Evolutionary conservation across 2,888 invertebrate species (phyloP), one percentile per base, ranked within the genome.

Genomic region (Eudemis profundana): DNA sequence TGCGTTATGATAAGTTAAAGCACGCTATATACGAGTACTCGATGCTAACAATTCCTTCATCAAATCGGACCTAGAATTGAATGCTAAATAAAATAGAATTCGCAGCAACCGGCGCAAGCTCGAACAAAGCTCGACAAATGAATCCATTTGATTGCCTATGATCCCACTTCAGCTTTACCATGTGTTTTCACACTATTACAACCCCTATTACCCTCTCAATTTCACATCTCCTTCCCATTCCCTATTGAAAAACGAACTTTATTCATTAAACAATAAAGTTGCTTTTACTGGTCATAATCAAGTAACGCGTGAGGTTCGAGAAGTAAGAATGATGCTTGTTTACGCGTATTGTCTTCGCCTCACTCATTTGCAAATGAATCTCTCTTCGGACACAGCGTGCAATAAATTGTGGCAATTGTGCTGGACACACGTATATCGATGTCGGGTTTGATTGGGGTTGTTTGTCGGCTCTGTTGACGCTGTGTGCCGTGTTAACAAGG

Each of bases 121-220:
- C 56, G 61, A 67, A 70, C 71, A 72, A 71, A 73, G 70, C 70
- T 68, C 56, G 66, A 72, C 79, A 80, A 79, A 66, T 61, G 61
- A 66, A 82, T 82, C 76, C 78, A 72, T 78, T 80, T 79, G 79
- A 81, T 81, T 76, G 78, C 74, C 68, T 69, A 70, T 72, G 74
- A 73, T 75, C 72, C 74, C 72, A 72, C 73, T 69, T 68, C 70
- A 66, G 57, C 51, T 57, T 27, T 70, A 29, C 10, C 49, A 60
- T 49, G 38, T 60, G 59, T 40, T 44, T 23, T 27, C 51, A 33
- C 59, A 53, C 51, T 51, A 61, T 33, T 51, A 17, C 27, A 49
- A 27, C 21, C 19, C 4, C 21, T 17, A 19, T 17, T 56, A 29
- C 15, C 29, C 27, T 44, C 42, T 12, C 27, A 56, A 56, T 2